Percentiles rank a stretch among this genome's conserved stretches.
These are phyloP conservation scores for Hoplostethus mediterraneus DNA, from an alignment of 2,797 vertebrate species.

Conservation along the genomic window DNA sequence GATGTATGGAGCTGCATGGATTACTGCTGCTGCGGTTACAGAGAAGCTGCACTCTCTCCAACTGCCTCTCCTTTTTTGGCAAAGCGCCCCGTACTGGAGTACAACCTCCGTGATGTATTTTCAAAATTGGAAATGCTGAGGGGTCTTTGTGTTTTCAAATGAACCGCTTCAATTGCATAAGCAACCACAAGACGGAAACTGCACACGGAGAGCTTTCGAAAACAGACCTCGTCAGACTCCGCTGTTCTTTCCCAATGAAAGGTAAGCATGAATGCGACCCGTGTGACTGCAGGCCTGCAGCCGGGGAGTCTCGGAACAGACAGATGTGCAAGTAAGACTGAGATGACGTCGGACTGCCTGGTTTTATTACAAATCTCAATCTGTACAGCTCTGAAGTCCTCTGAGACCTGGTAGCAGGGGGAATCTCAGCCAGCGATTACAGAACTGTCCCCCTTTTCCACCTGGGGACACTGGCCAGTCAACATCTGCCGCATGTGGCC, in stretches of 20 bases:
- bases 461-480: slow-evolving; percentile 18
- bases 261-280: not conserved
- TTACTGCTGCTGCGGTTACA: slow-evolving; percentile 45
- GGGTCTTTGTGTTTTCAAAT: not conserved
- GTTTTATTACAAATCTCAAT: slow-evolving; percentile 6
- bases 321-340: not conserved
- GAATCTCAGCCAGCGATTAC: slow-evolving; percentile 1
- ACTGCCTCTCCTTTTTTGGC: not conserved
- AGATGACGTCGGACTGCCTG: not conserved
- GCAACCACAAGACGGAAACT: not conserved
- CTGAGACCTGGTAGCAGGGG: slow-evolving; percentile 4
- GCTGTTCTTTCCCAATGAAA: not conserved
- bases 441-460: slow-evolving; percentile 19
- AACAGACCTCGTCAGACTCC: not conserved
- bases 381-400: not conserved
- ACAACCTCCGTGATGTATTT: not conserved
- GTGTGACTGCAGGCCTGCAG: not conserved
- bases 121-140: not conserved
- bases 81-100: not conserved
- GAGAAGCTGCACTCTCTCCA: slow-evolving; percentile 2
- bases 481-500: slow-evolving; percentile 56
- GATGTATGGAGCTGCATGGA: slow-evolving; percentile 35
- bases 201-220: not conserved
- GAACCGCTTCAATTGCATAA: not conserved
- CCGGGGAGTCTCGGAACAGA: not conserved